A percentile compares a stretch with the other conserved stretches of the same genome.
phyloP scores from a whole-genome alignment of 2,797 vertebrate species.

The Morus bassanus region DNA sequence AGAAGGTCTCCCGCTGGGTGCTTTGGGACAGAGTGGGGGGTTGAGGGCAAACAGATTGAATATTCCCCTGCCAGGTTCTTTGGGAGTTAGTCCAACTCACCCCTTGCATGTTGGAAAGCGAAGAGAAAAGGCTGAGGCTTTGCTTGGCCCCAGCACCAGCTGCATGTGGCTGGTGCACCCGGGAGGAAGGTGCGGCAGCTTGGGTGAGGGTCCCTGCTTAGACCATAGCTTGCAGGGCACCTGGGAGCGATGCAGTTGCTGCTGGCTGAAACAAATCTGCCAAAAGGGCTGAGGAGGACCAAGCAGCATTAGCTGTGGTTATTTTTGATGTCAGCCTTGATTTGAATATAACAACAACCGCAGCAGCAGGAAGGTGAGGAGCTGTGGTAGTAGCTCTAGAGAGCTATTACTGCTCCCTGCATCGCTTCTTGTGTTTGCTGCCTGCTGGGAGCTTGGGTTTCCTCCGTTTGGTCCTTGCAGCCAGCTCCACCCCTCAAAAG shows the following conservation, averaged over 20 bases:
- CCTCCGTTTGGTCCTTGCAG: neutral
- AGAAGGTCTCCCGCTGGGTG: neutral
- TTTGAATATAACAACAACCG: neutral
- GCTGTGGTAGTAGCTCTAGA: neutral
- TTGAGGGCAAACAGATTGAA: neutral
- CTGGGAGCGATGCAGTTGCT: accelerated
- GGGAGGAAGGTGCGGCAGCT: neutral
- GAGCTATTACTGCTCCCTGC: neutral
- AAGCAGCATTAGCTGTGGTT: neutral
- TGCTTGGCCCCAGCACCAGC: neutral
- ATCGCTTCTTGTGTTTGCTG: neutral
- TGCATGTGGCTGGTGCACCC: neutral
- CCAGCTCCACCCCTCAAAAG: neutral
- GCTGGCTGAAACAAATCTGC: neutral
- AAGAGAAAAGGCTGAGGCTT: neutral
- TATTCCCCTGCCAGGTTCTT: neutral
- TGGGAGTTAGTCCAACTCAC: neutral
- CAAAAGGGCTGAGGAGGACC: neutral
- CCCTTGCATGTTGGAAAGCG: neutral
- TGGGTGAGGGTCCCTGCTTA: neutral
- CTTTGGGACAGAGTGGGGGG: neutral
- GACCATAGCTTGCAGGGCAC: accelerated
- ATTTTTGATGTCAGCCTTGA: neutral
- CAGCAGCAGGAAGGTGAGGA: neutral
- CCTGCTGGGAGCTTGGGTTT: accelerated